Percentiles rank a stretch among this genome's conserved stretches.
phyloP scores from a whole-genome alignment of 1,140 invertebrate genomes.

The Cotesia chilonis region DNA sequence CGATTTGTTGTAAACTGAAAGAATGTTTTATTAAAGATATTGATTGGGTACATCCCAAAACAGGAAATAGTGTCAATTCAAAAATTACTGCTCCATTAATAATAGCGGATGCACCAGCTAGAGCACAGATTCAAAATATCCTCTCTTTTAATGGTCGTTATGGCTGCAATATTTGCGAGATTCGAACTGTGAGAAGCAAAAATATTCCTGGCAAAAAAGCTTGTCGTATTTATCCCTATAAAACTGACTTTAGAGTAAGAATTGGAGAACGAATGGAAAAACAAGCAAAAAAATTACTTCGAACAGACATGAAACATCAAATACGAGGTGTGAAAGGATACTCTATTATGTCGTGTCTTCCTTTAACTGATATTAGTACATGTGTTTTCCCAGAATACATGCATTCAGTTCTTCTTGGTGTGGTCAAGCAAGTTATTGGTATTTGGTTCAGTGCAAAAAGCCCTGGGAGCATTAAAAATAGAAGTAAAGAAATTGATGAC shows the following conservation, averaged over 20 bases:
- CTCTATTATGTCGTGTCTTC: constrained; percentile 21
- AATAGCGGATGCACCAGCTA: constrained; percentile 34
- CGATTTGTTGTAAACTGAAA: constrained; percentile 31
- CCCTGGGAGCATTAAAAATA: constrained; percentile 29
- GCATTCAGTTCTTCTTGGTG: constrained; percentile 44
- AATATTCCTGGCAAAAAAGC: constrained; percentile 7
- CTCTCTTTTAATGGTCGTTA: constrained; percentile 33
- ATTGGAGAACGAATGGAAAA: not conserved
- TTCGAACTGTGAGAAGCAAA: constrained; percentile 18
- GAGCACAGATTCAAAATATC: constrained; percentile 32
- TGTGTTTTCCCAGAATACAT: constrained; percentile 41
- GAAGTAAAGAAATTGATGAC: constrained; percentile 33
- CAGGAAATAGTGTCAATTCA: not conserved
- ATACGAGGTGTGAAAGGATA: constrained; percentile 40
- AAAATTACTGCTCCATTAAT: constrained; percentile 34
- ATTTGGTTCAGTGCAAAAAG: constrained; percentile 31
- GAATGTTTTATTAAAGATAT: constrained; percentile 24
- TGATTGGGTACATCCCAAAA: constrained; percentile 14
- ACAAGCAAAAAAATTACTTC: not conserved
- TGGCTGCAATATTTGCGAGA: constrained; percentile 35
- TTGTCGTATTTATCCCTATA: not conserved
- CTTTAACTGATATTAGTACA: not conserved
- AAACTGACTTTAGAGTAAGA: too few relatives aligned
- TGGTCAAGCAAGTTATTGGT: constrained; percentile 28
- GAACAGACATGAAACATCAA: not conserved